phyloP scores from a whole-genome alignment of 2,113 vertebrate genomes.

The Anarhynchus alexandrinus region DNA sequence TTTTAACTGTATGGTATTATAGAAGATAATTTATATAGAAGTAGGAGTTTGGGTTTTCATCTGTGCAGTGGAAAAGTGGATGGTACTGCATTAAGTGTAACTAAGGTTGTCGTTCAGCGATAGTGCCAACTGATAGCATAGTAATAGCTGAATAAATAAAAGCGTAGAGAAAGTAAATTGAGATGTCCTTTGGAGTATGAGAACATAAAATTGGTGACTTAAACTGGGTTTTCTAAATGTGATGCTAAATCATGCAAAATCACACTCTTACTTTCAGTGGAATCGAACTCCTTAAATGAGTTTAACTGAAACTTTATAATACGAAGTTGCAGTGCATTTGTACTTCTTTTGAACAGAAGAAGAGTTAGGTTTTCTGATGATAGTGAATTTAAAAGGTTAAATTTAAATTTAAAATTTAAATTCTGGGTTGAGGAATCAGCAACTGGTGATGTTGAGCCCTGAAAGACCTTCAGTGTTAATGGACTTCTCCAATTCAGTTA shows the following conservation, averaged over 20 bases:
- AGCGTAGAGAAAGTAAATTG: background rate
- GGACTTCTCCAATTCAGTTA: background rate
- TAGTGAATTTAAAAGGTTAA: background rate
- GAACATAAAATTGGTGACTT: background rate
- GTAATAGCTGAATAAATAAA: background rate
- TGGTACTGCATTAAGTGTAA: background rate
- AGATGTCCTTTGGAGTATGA: background rate
- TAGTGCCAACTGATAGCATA: background rate
- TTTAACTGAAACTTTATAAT: background rate
- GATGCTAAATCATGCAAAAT: background rate
- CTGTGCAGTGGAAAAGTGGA: background rate
- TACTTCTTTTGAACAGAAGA: background rate
- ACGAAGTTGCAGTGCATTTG: background rate
- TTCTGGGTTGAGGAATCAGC: background rate
- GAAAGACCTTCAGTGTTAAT: background rate
- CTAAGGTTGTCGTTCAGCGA: background rate
- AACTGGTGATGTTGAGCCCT: background rate
- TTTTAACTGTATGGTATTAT: background rate
- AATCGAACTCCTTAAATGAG: background rate
- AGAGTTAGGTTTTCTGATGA: background rate
- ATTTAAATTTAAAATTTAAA: too few species aligned
- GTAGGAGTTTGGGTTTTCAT: background rate
- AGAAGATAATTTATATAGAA: background rate
- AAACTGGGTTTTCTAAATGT: background rate
- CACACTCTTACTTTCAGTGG: background rate